Evolutionary conservation across 2,888 invertebrate genomes (phyloP), one percentile per base, ranked within the genome.

Genomic region (Heliconius sara): DNA sequence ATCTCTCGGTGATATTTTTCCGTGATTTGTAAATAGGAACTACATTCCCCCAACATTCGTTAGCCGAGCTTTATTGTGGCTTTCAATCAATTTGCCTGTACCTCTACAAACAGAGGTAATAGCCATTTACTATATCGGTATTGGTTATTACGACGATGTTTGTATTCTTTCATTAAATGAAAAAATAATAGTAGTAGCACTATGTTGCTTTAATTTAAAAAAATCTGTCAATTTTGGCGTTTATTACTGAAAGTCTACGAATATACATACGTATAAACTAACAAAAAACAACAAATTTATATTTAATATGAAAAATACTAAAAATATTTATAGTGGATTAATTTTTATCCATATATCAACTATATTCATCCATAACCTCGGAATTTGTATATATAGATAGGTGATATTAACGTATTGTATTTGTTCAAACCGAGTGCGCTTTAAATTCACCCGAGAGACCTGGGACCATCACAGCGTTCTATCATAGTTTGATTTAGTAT

Each of bases 21-120:
- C 22, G 30, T 73, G 57, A 73, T 73, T 57, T 34, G n/a, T 72
- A 70, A 47, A 12, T 72, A 57, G 57, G 71, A 71, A 57, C 7
- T 57, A 27, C 57, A 73, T 73, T 72, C 57, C 72, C 72, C 30
- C n/a, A 73, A 34, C 72, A 72, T 76, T 71, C 71, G 71, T 80
- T 79, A 79, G 78, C 76, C 63, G 76, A 39, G 76, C 60, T 60
- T 79, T 73, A 79, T 78, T 78, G 80, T 76, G 25, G 34, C 66
- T 71, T 57, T 80, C 80, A 79, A 80, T 82, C 82, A 82, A 80
- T 78, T 68, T 47, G 67, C 63, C 60, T 22, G 67, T 43, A 76
- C 78, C 74, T 77, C 72, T n/a, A 70, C 78, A 79, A 82, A 82
- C 76, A 82, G 57, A 79, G 74, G 78, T 79, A 78, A 81, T 80